These are phyloP conservation scores for Ctenodactylus gundi DNA, from an alignment of 2,113 vertebrate genomes.

Conservation along the genomic window DNA sequence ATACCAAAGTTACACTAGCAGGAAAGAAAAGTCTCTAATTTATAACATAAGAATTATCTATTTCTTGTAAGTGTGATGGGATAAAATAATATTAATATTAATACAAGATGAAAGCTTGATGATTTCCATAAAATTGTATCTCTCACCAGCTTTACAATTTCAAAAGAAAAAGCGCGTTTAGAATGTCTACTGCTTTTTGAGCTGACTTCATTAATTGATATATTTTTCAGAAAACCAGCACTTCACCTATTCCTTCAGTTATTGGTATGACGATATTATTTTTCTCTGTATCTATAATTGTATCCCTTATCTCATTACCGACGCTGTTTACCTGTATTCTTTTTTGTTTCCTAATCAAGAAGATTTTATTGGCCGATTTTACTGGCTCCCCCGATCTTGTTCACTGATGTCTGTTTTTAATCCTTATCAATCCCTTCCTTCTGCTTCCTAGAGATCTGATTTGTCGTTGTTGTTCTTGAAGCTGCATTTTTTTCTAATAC, in stretches of 20 bases:
- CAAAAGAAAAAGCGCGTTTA: not conserved
- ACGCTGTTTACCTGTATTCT: not conserved
- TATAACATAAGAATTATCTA: not conserved
- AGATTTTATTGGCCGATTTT: slow-evolving; percentile 33
- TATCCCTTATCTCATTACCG: not conserved
- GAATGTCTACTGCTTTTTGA: not conserved
- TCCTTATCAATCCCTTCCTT: slow-evolving; percentile 31
- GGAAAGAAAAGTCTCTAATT: not conserved
- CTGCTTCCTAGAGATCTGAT: slow-evolving; percentile 30
- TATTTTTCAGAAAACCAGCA: not conserved
- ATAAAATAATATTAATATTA: too few relatives aligned
- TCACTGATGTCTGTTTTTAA: slow-evolving; percentile 33
- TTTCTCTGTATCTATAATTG: not conserved
- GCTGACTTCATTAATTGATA: not conserved
- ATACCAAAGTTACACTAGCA: not conserved
- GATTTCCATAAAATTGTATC: not conserved
- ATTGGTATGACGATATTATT: not conserved
- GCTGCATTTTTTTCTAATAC: slow-evolving; percentile 21
- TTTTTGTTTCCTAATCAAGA: slow-evolving; percentile 4
- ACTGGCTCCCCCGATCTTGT: slow-evolving; percentile 19
- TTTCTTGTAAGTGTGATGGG: not conserved
- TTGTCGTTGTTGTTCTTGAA: not conserved
- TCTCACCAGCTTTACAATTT: not conserved
- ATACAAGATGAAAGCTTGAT: too few relatives aligned
- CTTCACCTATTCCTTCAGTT: slow-evolving; percentile 3